phyloP scores from a whole-genome alignment of 2,113 vertebrate species.

The Otolemur garnettii region DNA sequence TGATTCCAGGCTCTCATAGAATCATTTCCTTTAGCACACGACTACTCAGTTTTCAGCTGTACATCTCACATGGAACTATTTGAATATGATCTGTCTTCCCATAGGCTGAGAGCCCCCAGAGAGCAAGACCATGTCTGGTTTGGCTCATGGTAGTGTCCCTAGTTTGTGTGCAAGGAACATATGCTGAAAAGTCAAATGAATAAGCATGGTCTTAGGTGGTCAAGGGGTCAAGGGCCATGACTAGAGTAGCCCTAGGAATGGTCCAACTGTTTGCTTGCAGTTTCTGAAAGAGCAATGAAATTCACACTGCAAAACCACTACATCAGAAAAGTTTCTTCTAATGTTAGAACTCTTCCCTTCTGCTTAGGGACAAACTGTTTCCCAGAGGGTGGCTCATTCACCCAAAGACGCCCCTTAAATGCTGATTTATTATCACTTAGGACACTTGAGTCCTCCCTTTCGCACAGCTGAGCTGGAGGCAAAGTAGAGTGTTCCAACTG shows the following conservation, averaged over 20 bases:
- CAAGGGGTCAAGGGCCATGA: background rate
- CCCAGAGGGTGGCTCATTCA: background rate
- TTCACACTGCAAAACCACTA: background rate
- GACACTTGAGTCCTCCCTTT: background rate
- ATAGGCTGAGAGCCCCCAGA: background rate
- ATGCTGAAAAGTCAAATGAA: background rate
- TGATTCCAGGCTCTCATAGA: background rate
- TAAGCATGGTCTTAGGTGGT: background rate
- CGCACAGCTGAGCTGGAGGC: background rate
- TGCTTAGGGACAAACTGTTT: background rate
- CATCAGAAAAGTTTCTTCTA: background rate
- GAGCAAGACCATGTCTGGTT: background rate
- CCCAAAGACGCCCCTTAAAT: background rate
- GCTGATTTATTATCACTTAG: background rate
- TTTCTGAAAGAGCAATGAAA: background rate
- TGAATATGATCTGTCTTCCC: background rate
- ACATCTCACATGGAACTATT: background rate
- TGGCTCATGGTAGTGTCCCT: background rate
- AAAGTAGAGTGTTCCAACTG: conserved; percentile 48
- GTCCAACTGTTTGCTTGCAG: background rate
- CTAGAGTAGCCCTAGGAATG: background rate
- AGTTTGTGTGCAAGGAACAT: background rate
- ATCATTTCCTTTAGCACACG: background rate
- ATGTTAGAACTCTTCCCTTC: background rate
- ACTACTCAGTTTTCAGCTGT: background rate